Conservation (phyloP, 35 echinoderm and acorn worm species). For the Apostichopus parvimensis region DNA sequence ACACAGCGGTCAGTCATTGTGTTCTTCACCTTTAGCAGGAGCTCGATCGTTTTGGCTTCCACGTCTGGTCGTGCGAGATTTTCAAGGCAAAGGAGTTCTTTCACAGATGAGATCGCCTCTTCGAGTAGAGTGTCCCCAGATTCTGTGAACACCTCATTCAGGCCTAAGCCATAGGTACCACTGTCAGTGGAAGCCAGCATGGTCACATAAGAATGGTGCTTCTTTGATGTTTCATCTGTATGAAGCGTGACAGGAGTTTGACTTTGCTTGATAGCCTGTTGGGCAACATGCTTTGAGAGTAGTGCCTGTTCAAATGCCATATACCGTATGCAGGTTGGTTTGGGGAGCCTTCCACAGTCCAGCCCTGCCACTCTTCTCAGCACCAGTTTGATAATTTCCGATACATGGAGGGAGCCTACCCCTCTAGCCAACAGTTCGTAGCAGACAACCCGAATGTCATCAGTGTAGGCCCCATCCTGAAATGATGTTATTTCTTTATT, state of each 20-base stretch:
- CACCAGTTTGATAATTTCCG: slow-evolving; percentile 56
- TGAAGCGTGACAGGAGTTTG: neutral
- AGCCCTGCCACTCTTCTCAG: slow-evolving; percentile 49
- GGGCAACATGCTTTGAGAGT: slow-evolving; percentile 45
- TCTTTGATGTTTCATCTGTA: slow-evolving; percentile 25
- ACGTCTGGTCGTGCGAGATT: neutral
- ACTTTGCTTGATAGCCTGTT: slow-evolving; percentile 16
- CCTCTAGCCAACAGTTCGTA: slow-evolving; percentile 61
- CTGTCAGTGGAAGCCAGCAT: slow-evolving; percentile 25
- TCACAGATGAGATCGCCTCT: neutral
- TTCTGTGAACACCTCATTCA: slow-evolving; percentile 25
- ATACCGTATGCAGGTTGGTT: slow-evolving; percentile 57
- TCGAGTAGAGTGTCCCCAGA: neutral
- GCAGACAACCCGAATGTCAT: slow-evolving; percentile 58
- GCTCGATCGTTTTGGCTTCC: neutral
- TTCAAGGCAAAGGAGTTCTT: slow-evolving; percentile 9
- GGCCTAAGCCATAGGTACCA: slow-evolving; percentile 19
- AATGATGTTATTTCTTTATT: slow-evolving; percentile 47
- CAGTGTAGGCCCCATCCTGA: slow-evolving; percentile 16
- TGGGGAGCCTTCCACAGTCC: slow-evolving; percentile 62
- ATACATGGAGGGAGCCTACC: slow-evolving; percentile 62
- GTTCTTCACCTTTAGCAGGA: slow-evolving; percentile 53
- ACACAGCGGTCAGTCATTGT: slow-evolving; percentile 69
- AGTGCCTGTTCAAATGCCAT: slow-evolving; percentile 83
- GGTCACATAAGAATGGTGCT: slow-evolving; percentile 48